Evolutionary conservation across 2,113 vertebrate species (phyloP).

Genomic region (Entelurus aequoreus): DNA sequence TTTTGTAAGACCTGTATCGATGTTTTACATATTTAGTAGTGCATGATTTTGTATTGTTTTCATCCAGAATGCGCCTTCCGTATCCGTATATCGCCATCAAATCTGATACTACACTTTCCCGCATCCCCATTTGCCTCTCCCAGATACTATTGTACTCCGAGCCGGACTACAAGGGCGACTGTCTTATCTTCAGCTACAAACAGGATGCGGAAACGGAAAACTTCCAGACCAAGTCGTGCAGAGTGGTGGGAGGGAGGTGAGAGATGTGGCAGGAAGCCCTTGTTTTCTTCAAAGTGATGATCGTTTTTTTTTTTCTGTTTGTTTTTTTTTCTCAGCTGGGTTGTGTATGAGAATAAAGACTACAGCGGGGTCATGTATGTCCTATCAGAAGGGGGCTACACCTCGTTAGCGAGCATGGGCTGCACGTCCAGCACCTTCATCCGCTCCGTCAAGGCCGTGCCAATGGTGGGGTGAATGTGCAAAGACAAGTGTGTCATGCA

Average conservation of each 20-base stretch:
- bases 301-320: too few species aligned
- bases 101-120: not conserved
- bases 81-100: not conserved
- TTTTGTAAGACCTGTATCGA: too few species aligned
- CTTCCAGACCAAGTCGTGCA: conserved; percentile 77
- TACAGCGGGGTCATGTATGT: conserved; percentile 79
- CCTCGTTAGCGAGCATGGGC: conserved; percentile 85
- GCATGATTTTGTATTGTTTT: not conserved
- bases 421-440: conserved; percentile 67
- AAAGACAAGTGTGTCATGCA: not conserved
- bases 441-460: conserved; percentile 77
- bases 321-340: conserved; percentile 81
- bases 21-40: too few species aligned
- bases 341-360: conserved; percentile 73
- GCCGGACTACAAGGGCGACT: conserved; percentile 77
- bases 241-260: conserved; percentile 85
- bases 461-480: conserved; percentile 70
- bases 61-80: not conserved
- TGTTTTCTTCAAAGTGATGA: too few species aligned
- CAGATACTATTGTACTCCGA: conserved; percentile 87
- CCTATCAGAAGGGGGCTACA: conserved; percentile 85
- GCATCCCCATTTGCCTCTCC: conserved; percentile 7
- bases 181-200: conserved; percentile 64
- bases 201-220: conserved; percentile 57
- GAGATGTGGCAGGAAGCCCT: not conserved